These are phyloP conservation scores for Heliconius erato DNA, from an alignment of 2,888 invertebrate species.

Conservation along the genomic window DNA sequence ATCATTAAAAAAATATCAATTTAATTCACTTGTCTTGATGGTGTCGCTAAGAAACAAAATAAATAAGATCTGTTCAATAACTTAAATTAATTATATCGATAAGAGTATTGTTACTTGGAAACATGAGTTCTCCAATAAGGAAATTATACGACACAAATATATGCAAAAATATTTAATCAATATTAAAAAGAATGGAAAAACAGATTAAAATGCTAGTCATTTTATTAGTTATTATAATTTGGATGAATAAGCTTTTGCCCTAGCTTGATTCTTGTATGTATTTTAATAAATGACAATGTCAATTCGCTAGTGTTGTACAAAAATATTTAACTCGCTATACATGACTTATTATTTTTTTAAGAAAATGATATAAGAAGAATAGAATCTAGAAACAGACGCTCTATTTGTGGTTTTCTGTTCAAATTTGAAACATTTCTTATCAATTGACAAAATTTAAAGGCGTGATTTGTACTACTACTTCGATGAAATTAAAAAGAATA, in stretches of 20 bases:
- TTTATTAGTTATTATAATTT: neutral
- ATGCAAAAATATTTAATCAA: neutral
- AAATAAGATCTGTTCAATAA: neutral
- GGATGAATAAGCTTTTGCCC: neutral
- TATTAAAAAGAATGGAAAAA: neutral
- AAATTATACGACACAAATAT: neutral
- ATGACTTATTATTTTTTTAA: neutral
- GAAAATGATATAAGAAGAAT: neutral
- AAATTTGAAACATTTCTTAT: too few relatives aligned
- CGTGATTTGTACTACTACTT: too few relatives aligned
- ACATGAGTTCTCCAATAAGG: neutral
- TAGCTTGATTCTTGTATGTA: neutral
- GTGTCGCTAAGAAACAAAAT: constrained; percentile 50
- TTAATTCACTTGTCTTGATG: constrained; percentile 28
- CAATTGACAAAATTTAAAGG: too few relatives aligned
- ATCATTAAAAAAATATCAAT: constrained; percentile 43
- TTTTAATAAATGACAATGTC: constrained; percentile 18
- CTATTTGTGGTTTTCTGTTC: too few relatives aligned
- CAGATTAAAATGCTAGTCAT: neutral
- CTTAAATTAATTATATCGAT: constrained; percentile 1
- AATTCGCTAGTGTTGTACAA: neutral
- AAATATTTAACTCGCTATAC: neutral
- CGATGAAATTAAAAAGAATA: too few relatives aligned
- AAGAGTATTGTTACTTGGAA: neutral
- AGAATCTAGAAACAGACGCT: too few relatives aligned